phyloP scores from a whole-genome alignment of 2,797 vertebrate species.

The Decapterus maruadsi region DNA sequence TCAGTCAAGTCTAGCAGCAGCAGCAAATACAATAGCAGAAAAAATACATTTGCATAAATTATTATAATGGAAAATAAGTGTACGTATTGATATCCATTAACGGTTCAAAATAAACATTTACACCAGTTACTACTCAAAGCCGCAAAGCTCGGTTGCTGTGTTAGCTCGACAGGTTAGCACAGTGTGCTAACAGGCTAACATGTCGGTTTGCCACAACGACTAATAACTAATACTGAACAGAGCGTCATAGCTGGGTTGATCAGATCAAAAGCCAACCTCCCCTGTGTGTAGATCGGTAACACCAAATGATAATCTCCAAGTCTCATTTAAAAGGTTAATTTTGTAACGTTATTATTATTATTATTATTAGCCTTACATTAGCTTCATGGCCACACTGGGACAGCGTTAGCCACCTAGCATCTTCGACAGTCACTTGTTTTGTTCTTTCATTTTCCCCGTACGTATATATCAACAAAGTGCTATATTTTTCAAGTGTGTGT shows the following conservation, averaged over 20 bases:
- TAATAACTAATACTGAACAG: not conserved
- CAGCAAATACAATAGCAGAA: accelerated
- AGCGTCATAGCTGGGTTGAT: not conserved
- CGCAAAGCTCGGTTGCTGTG: conserved; percentile 21
- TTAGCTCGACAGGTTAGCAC: conserved; percentile 21
- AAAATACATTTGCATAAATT: accelerated
- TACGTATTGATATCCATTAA: accelerated
- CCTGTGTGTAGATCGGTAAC: accelerated
- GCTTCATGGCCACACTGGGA: conserved; percentile 29
- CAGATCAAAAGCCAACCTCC: too few relatives aligned
- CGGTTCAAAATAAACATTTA: accelerated
- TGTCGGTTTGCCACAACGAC: conserved; percentile 16
- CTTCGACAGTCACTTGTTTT: conserved; percentile 29
- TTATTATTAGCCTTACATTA: conserved; percentile 7
- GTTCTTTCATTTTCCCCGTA: not conserved
- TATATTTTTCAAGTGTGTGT: too few relatives aligned
- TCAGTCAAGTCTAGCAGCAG: not conserved
- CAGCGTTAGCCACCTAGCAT: conserved; percentile 39
- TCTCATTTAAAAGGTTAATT: not conserved
- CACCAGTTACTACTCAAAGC: not conserved
- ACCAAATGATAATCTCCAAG: accelerated
- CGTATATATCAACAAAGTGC: not conserved
- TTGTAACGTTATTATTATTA: not conserved
- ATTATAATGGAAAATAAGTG: accelerated
- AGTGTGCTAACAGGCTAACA: conserved; percentile 31